A percentile compares a stretch with the other conserved stretches of the same genome.
These are phyloP conservation scores for Hydractinia echinata DNA, from an alignment of 30 jellyfish, hydroid and myxozoan species.

Conservation along the genomic window DNA sequence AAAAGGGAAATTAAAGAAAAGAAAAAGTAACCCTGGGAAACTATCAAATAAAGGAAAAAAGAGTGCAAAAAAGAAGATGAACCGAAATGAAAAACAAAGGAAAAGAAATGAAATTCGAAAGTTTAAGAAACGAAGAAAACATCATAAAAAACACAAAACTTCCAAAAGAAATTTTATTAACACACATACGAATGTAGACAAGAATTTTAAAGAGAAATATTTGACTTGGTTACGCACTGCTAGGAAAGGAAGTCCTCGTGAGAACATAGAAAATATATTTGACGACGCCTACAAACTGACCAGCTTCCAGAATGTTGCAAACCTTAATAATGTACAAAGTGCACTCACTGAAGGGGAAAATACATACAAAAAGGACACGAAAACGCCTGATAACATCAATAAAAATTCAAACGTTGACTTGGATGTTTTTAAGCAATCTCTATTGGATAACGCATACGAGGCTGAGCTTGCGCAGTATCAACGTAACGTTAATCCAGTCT, in stretches of 20 bases:
- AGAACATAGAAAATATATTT: not conserved
- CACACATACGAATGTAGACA: not conserved
- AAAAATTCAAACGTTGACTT: not conserved
- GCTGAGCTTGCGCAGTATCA: not conserved
- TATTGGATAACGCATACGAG: not conserved
- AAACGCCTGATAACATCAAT: not conserved
- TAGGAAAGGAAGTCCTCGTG: not conserved
- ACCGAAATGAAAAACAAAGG: not conserved
- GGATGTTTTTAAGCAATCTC: not conserved
- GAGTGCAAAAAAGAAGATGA: not conserved
- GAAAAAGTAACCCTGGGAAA: not conserved
- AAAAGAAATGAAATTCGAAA: not conserved
- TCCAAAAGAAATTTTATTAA: constrained; percentile 1
- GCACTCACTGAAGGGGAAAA: not conserved
- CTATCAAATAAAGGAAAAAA: not conserved
- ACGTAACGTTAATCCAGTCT: not conserved
- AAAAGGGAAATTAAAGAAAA: not conserved
- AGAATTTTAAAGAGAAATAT: not conserved
- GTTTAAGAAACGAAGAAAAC: not conserved
- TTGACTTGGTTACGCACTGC: not conserved
- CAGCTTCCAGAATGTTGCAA: not conserved
- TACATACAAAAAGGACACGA: not conserved
- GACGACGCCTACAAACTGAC: constrained; percentile 3
- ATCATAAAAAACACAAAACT: not conserved
- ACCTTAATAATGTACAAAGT: not conserved